Evolutionary conservation across 2,113 vertebrate genomes (phyloP).

Genomic region (Myocastor coypus): DNA sequence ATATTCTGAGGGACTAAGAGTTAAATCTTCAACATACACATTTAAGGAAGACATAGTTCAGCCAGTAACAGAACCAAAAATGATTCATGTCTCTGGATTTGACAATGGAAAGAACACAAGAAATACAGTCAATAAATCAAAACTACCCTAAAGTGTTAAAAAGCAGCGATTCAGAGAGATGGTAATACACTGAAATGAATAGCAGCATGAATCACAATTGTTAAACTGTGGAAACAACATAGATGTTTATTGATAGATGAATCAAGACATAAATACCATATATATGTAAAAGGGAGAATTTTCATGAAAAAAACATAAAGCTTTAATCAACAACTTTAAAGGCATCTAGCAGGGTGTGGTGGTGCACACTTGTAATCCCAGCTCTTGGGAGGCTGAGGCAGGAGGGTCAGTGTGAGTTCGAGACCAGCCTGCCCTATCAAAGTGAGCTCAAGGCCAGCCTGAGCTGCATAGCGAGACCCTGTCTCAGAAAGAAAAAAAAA

Average conservation of each 20-base stretch:
- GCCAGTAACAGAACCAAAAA: not conserved
- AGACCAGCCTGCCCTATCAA: too few species aligned
- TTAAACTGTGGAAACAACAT: not conserved
- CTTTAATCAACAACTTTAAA: not conserved
- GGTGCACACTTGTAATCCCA: too few species aligned
- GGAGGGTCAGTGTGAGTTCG: too few species aligned
- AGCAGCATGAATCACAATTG: not conserved
- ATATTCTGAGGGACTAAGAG: not conserved
- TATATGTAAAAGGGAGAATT: not conserved
- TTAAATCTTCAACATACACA: not conserved
- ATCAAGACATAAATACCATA: not conserved
- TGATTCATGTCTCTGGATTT: not conserved
- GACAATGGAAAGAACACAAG: not conserved
- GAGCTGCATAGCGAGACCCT: too few species aligned
- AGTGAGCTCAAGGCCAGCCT: too few species aligned
- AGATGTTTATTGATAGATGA: not conserved
- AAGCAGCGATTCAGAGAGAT: not conserved
- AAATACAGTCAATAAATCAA: not conserved
- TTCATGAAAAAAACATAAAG: not conserved
- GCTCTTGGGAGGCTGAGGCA: too few species aligned
- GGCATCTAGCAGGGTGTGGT: too few species aligned
- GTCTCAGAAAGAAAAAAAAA: too few species aligned
- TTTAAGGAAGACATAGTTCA: not conserved
- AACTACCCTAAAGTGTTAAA: not conserved
- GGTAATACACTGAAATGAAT: not conserved